Evolutionary conservation across 2,797 vertebrate species (phyloP).

Genomic region (Acanthurus leucopareius): DNA sequence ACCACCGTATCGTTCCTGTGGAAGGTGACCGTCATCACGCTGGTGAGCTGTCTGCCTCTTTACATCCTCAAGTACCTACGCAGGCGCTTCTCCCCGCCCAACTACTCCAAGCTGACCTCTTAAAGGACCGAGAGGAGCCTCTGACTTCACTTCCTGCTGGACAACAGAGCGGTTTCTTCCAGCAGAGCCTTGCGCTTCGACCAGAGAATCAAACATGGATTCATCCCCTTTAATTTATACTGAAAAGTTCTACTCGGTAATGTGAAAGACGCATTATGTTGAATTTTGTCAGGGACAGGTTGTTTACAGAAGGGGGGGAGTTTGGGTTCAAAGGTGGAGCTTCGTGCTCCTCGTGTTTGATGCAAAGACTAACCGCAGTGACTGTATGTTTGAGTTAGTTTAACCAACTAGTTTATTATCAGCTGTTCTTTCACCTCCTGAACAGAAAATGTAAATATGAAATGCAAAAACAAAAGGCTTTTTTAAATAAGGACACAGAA

Average conservation of each 20-base stretch:
- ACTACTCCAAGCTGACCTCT: conserved; percentile 96
- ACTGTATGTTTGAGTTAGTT: neutral
- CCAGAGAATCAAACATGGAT: conserved; percentile 41
- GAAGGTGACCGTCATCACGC: conserved; percentile 98
- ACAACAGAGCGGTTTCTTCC: conserved; percentile 10
- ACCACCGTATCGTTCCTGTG: conserved; percentile 95
- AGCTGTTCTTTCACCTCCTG: neutral
- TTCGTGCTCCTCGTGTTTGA: conserved; percentile 53
- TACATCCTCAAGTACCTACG: conserved; percentile 99
- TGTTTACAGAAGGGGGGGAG: conserved; percentile 29
- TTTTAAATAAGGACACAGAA: neutral
- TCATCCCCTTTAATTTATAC: conserved; percentile 42
- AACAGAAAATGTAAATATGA: conserved; percentile 3
- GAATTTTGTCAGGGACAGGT: conserved; percentile 10
- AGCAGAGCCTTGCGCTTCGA: conserved; percentile 40
- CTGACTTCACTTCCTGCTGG: neutral
- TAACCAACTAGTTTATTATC: neutral
- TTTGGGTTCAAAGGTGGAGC: conserved; percentile 18
- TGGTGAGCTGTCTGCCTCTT: conserved; percentile 98
- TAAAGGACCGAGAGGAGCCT: conserved; percentile 43
- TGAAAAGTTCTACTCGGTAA: conserved; percentile 18
- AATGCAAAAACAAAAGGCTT: neutral
- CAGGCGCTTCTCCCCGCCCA: conserved; percentile 96
- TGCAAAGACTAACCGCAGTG: conserved; percentile 42
- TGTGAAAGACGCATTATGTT: neutral